Evolutionary conservation across 2,888 invertebrate species (phyloP).

Genomic region (Merodon equestris): DNA sequence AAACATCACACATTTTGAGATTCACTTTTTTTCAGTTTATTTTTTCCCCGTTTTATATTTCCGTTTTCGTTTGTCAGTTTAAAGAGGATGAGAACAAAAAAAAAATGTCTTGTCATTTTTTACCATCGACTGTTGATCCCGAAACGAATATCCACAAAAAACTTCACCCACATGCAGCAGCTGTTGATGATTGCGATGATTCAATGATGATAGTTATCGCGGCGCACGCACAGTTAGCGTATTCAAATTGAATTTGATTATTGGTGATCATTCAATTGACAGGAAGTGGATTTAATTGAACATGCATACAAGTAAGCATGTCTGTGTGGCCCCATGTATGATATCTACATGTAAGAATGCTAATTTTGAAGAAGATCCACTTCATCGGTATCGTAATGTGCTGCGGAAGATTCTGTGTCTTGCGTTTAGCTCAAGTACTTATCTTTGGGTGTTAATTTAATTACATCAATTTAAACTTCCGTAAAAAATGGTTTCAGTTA

Average conservation of each 20-base stretch:
- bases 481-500: neutral
- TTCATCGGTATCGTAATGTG: neutral
- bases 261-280: constrained; percentile 69
- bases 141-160: constrained; percentile 15
- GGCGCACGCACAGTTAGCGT: constrained; percentile 42
- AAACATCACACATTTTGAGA: constrained; percentile 58
- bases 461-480: constrained; percentile 54
- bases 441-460: constrained; percentile 54
- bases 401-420: neutral
- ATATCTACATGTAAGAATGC: neutral
- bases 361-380: constrained; percentile 35
- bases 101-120: constrained; percentile 45
- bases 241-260: constrained; percentile 69
- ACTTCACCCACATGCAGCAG: constrained; percentile 44
- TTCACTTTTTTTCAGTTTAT: constrained; percentile 46
- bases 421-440: neutral
- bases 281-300: constrained; percentile 68
- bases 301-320: constrained; percentile 42
- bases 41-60: constrained; percentile 57
- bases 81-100: neutral
- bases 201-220: constrained; percentile 63
- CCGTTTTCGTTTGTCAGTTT: constrained; percentile 61
- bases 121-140: constrained; percentile 55
- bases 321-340: neutral
- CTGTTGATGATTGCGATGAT: constrained; percentile 66